Conservation (phyloP, 1,140 invertebrate species). For the Drosophila sproati region DNA sequence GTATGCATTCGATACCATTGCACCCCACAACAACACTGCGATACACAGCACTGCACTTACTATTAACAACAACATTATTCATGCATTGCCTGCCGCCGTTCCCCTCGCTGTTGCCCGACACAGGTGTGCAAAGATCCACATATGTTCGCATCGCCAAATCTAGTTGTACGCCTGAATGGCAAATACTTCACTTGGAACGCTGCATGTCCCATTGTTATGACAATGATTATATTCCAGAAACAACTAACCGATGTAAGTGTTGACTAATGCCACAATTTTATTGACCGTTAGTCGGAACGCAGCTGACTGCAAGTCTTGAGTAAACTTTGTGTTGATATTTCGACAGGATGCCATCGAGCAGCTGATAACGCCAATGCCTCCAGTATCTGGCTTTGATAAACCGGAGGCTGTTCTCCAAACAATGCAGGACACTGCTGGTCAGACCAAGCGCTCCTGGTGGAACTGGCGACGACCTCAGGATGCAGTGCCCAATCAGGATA, state of each 20-base stretch:
- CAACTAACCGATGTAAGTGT: conserved; percentile 86
- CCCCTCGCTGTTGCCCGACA: conserved; percentile 34
- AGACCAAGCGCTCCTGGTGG: conserved; percentile 88
- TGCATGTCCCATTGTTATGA: conserved; percentile 94
- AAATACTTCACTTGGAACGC: conserved; percentile 95
- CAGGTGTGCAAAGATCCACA: conserved; percentile 92
- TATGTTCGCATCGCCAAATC: conserved; percentile 92
- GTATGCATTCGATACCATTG: conserved; percentile 43
- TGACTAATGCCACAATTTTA: neutral
- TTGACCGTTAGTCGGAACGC: neutral
- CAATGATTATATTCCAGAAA: conserved; percentile 92
- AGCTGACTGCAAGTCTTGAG: neutral
- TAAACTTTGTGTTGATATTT: neutral
- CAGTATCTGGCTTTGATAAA: conserved; percentile 53
- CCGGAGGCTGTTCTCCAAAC: conserved; percentile 64
- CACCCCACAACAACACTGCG: conserved; percentile 48
- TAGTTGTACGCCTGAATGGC: conserved; percentile 94
- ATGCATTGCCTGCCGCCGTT: conserved; percentile 29
- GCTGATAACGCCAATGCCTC: conserved; percentile 56
- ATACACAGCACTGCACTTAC: conserved; percentile 52
- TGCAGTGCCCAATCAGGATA: conserved; percentile 56
- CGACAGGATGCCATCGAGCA: conserved; percentile 81
- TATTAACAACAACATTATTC: conserved; percentile 33
- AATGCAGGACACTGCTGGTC: conserved; percentile 61
- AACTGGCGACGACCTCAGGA: conserved; percentile 88